These are phyloP conservation scores for Lophotis ruficrista DNA, from an alignment of 2,113 vertebrate species.

Conservation along the genomic window DNA sequence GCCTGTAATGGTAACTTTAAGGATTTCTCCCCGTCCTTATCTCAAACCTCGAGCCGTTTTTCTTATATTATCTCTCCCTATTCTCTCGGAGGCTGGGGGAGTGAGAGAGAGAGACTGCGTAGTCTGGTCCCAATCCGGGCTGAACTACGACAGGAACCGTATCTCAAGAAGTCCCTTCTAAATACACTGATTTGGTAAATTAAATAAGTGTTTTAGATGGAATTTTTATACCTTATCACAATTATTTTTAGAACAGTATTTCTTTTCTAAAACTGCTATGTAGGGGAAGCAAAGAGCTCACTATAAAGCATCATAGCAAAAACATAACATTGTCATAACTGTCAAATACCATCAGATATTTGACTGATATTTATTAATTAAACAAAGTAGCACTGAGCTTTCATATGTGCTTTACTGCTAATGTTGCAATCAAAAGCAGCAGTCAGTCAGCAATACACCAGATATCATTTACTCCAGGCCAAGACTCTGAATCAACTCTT, in stretches of 20 bases:
- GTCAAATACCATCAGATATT: not conserved
- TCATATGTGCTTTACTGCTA: not conserved
- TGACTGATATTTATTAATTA: not conserved
- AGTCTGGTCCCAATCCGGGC: too few species aligned
- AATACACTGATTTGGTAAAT: too few species aligned
- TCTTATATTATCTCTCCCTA: too few species aligned
- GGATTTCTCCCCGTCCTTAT: too few species aligned
- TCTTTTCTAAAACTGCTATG: not conserved
- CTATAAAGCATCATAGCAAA: not conserved
- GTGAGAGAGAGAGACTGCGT: too few species aligned
- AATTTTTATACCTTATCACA: not conserved
- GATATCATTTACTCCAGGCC: not conserved
- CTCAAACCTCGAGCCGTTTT: too few species aligned
- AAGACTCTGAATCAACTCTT: not conserved
- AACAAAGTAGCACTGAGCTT: not conserved
- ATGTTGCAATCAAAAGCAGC: not conserved
- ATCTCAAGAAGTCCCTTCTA: too few species aligned
- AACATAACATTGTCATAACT: not conserved
- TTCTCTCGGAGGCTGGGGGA: too few species aligned
- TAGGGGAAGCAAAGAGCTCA: not conserved
- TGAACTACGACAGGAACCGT: too few species aligned
- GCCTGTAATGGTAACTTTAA: too few species aligned
- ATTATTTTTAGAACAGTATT: not conserved
- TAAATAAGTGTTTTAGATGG: too few species aligned
- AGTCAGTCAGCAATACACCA: not conserved